Conservation (phyloP, 2,113 vertebrate genomes). For the Pygoscelis adeliae region DNA sequence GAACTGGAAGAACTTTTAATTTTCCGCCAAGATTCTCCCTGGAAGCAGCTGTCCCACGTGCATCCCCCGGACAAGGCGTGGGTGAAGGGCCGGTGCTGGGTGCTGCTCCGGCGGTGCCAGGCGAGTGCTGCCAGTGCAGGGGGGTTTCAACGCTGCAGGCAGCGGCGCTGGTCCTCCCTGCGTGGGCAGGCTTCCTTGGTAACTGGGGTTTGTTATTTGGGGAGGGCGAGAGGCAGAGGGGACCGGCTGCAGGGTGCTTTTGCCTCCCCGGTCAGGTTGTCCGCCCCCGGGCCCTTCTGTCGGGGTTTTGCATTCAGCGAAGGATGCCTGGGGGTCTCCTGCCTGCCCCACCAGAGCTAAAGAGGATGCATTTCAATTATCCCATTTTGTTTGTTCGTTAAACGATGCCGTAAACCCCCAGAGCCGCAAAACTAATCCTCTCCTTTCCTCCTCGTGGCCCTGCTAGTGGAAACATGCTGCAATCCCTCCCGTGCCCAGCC, state of each 20-base stretch:
- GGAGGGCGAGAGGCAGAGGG: not conserved
- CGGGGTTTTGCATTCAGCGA: not conserved
- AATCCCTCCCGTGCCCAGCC: not conserved
- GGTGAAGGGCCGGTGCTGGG: not conserved
- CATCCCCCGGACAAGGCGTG: accelerated
- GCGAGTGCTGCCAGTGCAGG: accelerated
- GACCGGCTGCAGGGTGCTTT: not conserved
- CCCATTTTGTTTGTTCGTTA: not conserved
- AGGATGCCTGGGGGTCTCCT: not conserved
- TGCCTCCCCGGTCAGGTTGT: accelerated
- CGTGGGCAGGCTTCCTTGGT: not conserved
- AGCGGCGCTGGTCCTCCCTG: not conserved
- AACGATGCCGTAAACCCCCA: not conserved
- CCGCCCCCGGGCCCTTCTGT: not conserved
- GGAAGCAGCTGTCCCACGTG: accelerated
- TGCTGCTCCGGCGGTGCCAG: not conserved
- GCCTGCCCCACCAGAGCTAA: not conserved
- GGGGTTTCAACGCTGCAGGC: not conserved
- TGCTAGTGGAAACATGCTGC: conserved; percentile 52
- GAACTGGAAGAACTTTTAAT: not conserved
- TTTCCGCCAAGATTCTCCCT: not conserved
- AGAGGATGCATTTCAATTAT: not conserved
- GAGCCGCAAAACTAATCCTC: not conserved
- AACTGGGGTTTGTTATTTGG: accelerated
- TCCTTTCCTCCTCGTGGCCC: conserved; percentile 30